Percentiles rank a stretch among this genome's conserved stretches.
Evolutionary conservation across 2,888 invertebrate genomes (phyloP).

Genomic region (Pseudococcus jackbeardsleyi): DNA sequence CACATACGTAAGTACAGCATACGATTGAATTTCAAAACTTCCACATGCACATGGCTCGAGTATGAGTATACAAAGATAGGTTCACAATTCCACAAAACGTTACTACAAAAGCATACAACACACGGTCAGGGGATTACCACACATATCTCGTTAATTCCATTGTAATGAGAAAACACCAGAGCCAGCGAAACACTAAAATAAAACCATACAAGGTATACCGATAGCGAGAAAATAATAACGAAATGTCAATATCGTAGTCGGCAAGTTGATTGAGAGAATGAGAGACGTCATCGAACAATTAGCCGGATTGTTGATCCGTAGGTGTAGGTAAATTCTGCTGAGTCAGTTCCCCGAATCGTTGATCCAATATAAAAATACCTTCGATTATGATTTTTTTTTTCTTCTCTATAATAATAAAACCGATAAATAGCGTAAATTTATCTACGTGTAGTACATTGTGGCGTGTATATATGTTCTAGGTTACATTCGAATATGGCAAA

Average conservation of each 20-base stretch:
- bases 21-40: background rate
- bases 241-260: background rate
- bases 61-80: background rate
- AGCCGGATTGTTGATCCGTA: background rate
- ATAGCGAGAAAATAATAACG: background rate
- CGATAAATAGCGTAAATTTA: conserved; percentile 1
- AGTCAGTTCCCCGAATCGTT: conserved; percentile 7
- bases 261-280: too few relatives aligned
- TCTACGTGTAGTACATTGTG: background rate
- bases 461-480: conserved; percentile 36
- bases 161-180: background rate
- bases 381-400: background rate
- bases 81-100: background rate
- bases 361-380: conserved; percentile 15
- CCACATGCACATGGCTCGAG: background rate
- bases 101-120: background rate
- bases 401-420: background rate
- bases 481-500: conserved; percentile 54
- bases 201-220: background rate
- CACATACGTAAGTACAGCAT: background rate
- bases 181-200: background rate
- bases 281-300: background rate
- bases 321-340: background rate
- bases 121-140: background rate
- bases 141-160: background rate